Evolutionary conservation across 2,888 invertebrate genomes (phyloP).

Genomic region (Junonia oenone): DNA sequence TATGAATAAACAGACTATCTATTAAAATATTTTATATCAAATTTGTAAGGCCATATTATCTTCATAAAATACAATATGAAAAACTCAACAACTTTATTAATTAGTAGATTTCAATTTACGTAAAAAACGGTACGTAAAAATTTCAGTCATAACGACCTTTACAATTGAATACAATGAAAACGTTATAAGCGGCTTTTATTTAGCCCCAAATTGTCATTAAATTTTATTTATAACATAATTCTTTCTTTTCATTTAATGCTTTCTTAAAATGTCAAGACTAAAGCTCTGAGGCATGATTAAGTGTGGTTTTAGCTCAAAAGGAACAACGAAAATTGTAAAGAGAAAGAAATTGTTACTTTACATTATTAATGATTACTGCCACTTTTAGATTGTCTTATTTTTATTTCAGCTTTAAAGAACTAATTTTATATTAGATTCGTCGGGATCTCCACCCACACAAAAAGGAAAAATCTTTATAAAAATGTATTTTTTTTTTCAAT

Average conservation of each 20-base stretch:
- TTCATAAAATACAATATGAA: no score
- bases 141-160: not conserved
- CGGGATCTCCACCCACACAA: no score
- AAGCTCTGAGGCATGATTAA: not conserved
- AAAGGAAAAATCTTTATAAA: no score
- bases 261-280: not conserved
- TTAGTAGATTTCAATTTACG: no score
- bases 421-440: no score
- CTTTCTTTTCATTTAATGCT: not conserved
- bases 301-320: not conserved
- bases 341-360: not conserved
- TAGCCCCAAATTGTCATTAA: not conserved
- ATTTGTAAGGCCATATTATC: no score
- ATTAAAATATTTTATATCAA: no score
- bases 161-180: not conserved
- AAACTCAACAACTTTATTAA: no score
- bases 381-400: not conserved
- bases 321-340: not conserved
- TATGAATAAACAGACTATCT: no score
- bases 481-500: no score
- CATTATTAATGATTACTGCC: not conserved
- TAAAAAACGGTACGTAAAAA: no score
- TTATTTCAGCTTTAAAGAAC: not conserved
- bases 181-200: not conserved
- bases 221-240: not conserved